Evolutionary conservation across 2,797 vertebrate species (phyloP), one percentile per base, ranked within the genome.

Genomic region (Sebastes hopkinsi): DNA sequence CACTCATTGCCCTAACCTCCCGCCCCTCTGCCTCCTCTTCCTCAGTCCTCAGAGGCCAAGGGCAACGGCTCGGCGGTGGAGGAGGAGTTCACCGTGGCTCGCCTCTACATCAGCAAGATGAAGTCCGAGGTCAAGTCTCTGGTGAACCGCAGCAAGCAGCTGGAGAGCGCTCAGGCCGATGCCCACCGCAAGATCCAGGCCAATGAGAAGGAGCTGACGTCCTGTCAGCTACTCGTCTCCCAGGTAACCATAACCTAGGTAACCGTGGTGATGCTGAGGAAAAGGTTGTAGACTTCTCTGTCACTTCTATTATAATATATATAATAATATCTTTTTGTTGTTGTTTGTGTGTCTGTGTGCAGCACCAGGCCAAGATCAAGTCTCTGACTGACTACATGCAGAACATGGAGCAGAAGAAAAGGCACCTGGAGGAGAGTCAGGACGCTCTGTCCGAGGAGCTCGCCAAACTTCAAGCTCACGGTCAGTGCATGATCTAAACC

Each of bases 321-420:
- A 36, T 36, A 36, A 36, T 12, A 2, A 36, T 36, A 36, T 36
- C 14, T 42, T 50, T 18, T 50, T 50, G 13, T 50, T 50, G 16
- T 20, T 50, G 14, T 42, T 42, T 42, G 38, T 42, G 38, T 42
- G 13, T 32, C 23, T 18, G 52, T 65, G 20, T 65, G 34, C 82
- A 98, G 97, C 97, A 98, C 0, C 97, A 98, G 91, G 97, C 97
- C 50, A 99, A 98, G 96, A 98, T 98, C 90, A 97, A 96, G 83
- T 98, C 97, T 80, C 94, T 98, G 87, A 98, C 97, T 0, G 97
- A 98, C 93, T 97, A 98, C 94, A 97, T 97, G 97, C 97, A 98
- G 91, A 98, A 97, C 86, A 95, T 98, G 96, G 97, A 99, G 85
- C 97, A 98, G 92, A 97, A 97, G 95, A 96, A 96, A 90, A 95